Percentiles rank a stretch among this genome's conserved stretches.
These are phyloP conservation scores for Myrmophylax atrothorax DNA, from an alignment of 2,113 vertebrate genomes.

Conservation along the genomic window DNA sequence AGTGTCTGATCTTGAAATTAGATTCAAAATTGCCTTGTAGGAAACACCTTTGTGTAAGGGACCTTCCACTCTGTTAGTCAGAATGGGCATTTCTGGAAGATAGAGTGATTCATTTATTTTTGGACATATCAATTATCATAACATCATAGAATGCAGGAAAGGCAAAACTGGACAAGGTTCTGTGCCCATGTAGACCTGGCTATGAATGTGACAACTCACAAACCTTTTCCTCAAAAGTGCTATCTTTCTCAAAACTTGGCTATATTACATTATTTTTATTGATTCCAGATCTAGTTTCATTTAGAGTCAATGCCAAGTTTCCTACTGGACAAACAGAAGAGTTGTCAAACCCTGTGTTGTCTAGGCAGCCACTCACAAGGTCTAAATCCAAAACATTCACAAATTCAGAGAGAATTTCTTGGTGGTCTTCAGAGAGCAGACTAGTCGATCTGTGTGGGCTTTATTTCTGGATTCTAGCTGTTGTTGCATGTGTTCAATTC, in stretches of 20 bases:
- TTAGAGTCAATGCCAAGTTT: background rate
- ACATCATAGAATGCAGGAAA: background rate
- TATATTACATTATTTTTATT: background rate
- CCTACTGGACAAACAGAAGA: background rate
- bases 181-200: fast-evolving
- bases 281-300: background rate
- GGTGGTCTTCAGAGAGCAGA: background rate
- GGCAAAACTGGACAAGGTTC: background rate
- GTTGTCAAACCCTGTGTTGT: background rate
- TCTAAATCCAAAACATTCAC: background rate
- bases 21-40: conserved; percentile 31
- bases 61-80: background rate
- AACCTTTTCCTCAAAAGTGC: background rate
- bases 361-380: background rate
- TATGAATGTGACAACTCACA: background rate
- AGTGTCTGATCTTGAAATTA: conserved; percentile 40
- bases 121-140: background rate
- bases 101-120: background rate
- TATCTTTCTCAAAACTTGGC: background rate
- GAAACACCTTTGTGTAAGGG: conserved; percentile 8
- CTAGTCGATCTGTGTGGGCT: background rate
- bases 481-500: background rate
- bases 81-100: background rate
- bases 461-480: background rate
- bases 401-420: background rate